Evolutionary conservation across 2,888 invertebrate species (phyloP), one percentile per base, ranked within the genome.

Genomic region (Hedychridium roseum): DNA sequence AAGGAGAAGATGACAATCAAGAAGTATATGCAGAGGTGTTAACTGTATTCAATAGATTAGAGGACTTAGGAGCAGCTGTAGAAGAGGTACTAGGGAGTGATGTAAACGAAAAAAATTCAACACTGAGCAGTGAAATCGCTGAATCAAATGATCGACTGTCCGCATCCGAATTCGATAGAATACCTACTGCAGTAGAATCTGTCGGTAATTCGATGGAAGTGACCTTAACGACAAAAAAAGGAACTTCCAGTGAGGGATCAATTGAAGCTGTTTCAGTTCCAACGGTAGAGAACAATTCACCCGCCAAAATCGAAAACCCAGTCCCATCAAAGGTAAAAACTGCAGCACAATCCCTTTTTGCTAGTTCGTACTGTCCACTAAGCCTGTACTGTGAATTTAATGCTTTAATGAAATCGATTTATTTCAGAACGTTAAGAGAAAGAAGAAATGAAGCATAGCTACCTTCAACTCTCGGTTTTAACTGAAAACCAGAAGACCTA

Each of bases 361-460:
- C 28, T 12, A 20, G 21, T 35, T 17, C 11, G 2, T 45, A 26
- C 18, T n/a, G n/a, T n/a, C n/a, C n/a, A n/a, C n/a, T n/a, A n/a
- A n/a, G n/a, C n/a, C n/a, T n/a, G n/a, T n/a, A n/a, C n/a, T n/a
- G n/a, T n/a, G n/a, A n/a, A n/a, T n/a, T n/a, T n/a, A n/a, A n/a
- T n/a, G n/a, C n/a, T n/a, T n/a, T n/a, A n/a, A n/a, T n/a, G n/a
- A n/a, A n/a, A n/a, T n/a, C n/a, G n/a, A n/a, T 17, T 12, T 40
- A 11, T 50, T 47, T 15, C 44, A 57, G 57, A 43, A 44, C 30
- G 41, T 39, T 16, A 54, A 49, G 26, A 54, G 47, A 37, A 54
- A 43, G 42, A 57, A 44, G 42, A 51, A 50, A 23, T 49, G 28
- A 50, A 34, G 6, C 3, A 11, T 15, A 14, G 2, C 11, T 23